Evolutionary conservation across 2,888 invertebrate species (phyloP), one percentile per base, ranked within the genome.

Genomic region (Eupithecia tripunctaria): DNA sequence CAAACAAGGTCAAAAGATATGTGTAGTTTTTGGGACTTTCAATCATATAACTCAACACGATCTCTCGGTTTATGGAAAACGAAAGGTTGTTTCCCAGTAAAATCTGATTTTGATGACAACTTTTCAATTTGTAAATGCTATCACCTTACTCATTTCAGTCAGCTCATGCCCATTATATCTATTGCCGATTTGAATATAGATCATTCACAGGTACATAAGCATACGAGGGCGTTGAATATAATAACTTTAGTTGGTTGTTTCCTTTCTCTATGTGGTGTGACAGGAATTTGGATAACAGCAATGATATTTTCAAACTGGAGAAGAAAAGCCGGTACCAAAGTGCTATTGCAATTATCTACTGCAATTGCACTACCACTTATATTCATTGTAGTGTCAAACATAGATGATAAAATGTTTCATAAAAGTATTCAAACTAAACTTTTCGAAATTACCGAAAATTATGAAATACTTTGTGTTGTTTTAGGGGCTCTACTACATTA

Each of bases 401-500:
- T 92, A 75, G 89, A 90, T 77, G 81, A 82, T 74, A 81, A 81
- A 38, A 84, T 92, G 56, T 89, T 92, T 78, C 67, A 79, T 66
- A 78, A 85, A 74, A 72, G 82, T n/a, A 77, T 89, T 60, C 88
- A 84, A 18, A 29, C 29, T 51, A 72, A 63, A n/a, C 62, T 76
- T 25, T 85, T 82, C 68, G 70, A 76, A 38, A 79, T 89, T 36
- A 79, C 85, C 51, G 82, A 90, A 60, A 69, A 86, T 68, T 87
- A 82, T 81, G 84, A 81, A 79, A 82, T 78, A 29, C 74, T 90
- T 51, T 97, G 97, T 82, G 92, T 96, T 60, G 80, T 91, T n/a
- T 88, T 96, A 18, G 96, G 96, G 5, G 95, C 95, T 10, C 79
- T 95, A 7, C 86, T 97, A 56, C 97, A 97, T 82, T 97, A 96